Conservation (phyloP, 2,797 vertebrate species). For the Falco berigora region DNA sequence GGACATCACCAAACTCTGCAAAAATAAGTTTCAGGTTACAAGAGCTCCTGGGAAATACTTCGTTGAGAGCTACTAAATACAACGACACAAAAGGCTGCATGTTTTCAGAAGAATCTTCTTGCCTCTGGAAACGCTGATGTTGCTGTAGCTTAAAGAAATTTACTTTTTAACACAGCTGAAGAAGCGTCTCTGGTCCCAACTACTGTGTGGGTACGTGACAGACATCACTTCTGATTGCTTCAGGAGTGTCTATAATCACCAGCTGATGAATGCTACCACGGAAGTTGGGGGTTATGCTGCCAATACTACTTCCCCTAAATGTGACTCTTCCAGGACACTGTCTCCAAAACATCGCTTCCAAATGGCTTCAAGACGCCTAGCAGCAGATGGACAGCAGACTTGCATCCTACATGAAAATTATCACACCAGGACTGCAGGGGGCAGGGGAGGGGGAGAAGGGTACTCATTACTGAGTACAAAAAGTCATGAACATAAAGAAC, state of each 20-base stretch:
- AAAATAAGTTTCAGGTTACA: neutral
- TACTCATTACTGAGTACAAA: neutral
- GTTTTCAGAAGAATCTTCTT: neutral
- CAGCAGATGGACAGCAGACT: neutral
- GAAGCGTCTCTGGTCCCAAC: neutral
- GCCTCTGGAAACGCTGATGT: neutral
- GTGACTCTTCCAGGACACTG: neutral
- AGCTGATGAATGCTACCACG: accelerated
- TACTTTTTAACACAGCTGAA: neutral
- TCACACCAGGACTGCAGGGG: neutral
- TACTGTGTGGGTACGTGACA: neutral
- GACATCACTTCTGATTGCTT: neutral
- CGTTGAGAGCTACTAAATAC: neutral
- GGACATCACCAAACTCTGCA: neutral
- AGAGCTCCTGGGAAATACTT: neutral
- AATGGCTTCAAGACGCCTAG: neutral
- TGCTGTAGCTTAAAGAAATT: neutral
- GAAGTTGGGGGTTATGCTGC: neutral
- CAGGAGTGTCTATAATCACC: neutral
- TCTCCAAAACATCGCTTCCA: neutral
- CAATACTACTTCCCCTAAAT: neutral
- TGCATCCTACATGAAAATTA: neutral
- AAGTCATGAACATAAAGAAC: neutral
- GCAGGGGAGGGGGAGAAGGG: neutral
- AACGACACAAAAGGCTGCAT: neutral